A percentile compares a stretch with the other conserved stretches of the same genome.
phyloP scores from a whole-genome alignment of 2,888 invertebrate species.

The Selenia dentaria region DNA sequence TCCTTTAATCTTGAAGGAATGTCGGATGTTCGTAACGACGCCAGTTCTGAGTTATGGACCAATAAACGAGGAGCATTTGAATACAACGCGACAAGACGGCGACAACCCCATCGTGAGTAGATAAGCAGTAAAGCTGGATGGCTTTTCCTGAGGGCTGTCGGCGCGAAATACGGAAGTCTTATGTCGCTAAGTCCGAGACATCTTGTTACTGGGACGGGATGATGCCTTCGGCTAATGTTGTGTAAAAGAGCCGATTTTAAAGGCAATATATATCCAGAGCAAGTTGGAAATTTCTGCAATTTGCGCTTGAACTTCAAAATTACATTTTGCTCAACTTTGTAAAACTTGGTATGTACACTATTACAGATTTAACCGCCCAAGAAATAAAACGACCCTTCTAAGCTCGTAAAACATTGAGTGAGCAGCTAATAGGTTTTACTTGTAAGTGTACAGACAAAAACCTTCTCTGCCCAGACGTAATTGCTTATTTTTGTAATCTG shows the following conservation, averaged over 20 bases:
- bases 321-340: too few relatives aligned
- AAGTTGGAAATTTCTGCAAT: too few relatives aligned
- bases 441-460: conserved; percentile 27
- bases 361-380: conserved; percentile 6
- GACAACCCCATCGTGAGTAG: conserved; percentile 48
- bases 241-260: conserved; percentile 15
- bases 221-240: conserved; percentile 17
- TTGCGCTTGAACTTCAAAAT: too few relatives aligned
- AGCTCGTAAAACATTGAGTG: conserved; percentile 23
- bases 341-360: not conserved
- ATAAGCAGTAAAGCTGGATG: conserved; percentile 41
- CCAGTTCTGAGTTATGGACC: conserved; percentile 68
- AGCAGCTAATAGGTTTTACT: conserved; percentile 30
- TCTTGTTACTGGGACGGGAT: conserved; percentile 24
- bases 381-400: conserved; percentile 1
- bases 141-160: conserved; percentile 36
- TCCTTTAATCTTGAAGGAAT: conserved; percentile 74
- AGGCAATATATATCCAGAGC: too few relatives aligned
- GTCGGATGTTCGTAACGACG: conserved; percentile 64
- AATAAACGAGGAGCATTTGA: conserved; percentile 72
- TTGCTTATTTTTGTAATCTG: conserved; percentile 45
- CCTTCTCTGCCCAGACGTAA: conserved; percentile 31
- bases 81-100: conserved; percentile 61
- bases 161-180: conserved; percentile 16
- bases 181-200: conserved; percentile 18